Base-by-base conservation (phyloP, 2,888 invertebrate genomes). In the Tetropium fuscum region DNA sequence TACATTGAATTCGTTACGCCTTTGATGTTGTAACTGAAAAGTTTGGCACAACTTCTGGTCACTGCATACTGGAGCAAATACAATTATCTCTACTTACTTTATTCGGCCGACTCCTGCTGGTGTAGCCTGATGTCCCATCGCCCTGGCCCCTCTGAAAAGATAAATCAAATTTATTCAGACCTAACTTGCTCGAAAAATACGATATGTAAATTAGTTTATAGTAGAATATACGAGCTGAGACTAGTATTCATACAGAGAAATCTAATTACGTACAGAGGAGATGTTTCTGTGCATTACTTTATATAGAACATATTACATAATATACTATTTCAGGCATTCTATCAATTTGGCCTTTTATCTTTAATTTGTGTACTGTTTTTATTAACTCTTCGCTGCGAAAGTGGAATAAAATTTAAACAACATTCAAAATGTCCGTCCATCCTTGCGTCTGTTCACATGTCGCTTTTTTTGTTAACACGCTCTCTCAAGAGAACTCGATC, bases 71-170 rank as follows among this genome's bases (percentile, higher is more conserved):
- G 34, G 8, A 55, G 55, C 11, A 55, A 55, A 55, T 45, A 47
- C 16, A 55, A 47, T 55, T 55, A 47, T 55, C 16, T 40, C 32
- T 32, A 83, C 87, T 86, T 79, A 87, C 87, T 83, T 85, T 85
- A 73, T 84, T 83, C 78, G 85, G 84, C 73, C 84, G 76, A 58
- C 82, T 76, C 83, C 82, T 74, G 81, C 74, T 73, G 81, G 74
- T 76, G 70, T 84, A 85, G 74, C 83, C 83, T 72, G 54, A 59
- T 56, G 84, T 83, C 72, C 84, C 84, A 68, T 86, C 85, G 69
- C 84, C 83, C 74, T 82, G 81, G 68, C 82, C 81, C 75, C 83
- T 82, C 80, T 83, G 81, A 41, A 80, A 81, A 66, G 56, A 63
- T 64, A 60, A 63, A 51, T 51, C 40, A 40, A 51, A 51, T 63